Conservation (phyloP, 2,888 invertebrate genomes). For the Eutolmus rufibarbis region DNA sequence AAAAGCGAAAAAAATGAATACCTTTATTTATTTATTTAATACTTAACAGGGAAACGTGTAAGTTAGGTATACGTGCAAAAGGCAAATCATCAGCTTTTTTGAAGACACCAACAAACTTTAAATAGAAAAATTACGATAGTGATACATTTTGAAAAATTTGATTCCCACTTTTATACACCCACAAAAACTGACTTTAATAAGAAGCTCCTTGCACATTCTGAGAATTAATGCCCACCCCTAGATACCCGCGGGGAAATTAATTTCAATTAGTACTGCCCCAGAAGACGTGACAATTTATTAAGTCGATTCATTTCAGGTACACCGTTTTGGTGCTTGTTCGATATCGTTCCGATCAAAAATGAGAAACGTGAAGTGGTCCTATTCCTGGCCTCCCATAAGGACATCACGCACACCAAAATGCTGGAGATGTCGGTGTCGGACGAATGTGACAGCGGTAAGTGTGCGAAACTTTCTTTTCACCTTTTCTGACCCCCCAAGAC, state of each 20-base stretch:
- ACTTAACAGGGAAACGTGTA: too few species aligned
- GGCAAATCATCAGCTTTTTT: too few species aligned
- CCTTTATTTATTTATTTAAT: too few species aligned
- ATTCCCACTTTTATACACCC: too few species aligned
- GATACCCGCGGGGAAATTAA: neutral
- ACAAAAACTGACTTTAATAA: neutral
- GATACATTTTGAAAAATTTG: neutral
- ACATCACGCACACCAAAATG: constrained; percentile 92
- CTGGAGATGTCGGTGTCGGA: constrained; percentile 84
- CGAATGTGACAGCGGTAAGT: constrained; percentile 87
- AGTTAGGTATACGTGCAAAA: too few species aligned
- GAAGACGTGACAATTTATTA: neutral
- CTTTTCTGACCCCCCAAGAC: neutral
- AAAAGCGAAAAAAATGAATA: too few species aligned
- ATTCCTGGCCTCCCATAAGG: constrained; percentile 95
- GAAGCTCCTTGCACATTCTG: neutral
- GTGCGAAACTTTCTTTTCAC: neutral
- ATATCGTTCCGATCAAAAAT: constrained; percentile 98
- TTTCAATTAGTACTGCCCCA: neutral
- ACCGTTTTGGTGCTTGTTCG: constrained; percentile 94
- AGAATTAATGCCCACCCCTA: neutral
- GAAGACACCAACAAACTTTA: neutral
- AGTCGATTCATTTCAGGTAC: constrained; percentile 69
- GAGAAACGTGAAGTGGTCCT: constrained; percentile 96
- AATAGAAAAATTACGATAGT: neutral